phyloP scores from a whole-genome alignment of 2,113 vertebrate species.

The Cervus canadensis region DNA sequence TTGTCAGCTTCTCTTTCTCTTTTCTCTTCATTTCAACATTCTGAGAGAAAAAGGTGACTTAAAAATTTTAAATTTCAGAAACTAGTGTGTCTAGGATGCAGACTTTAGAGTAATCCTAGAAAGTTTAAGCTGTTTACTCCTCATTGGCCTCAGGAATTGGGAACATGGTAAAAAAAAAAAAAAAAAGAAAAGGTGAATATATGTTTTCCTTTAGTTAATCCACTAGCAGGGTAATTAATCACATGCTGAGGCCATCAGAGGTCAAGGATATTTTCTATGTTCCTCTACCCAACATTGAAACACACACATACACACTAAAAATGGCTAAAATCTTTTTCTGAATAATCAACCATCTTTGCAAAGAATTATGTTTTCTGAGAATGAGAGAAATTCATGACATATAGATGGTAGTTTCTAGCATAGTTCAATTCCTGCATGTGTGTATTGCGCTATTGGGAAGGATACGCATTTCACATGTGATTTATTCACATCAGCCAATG shows the following conservation, averaged over 20 bases:
- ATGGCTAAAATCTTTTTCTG: neutral
- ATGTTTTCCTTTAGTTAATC: neutral
- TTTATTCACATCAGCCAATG: neutral
- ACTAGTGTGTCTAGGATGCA: neutral
- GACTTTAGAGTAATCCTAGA: neutral
- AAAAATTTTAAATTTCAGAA: neutral
- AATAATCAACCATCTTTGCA: neutral
- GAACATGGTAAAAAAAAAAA: neutral
- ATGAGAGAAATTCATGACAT: neutral
- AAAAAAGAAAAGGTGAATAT: neutral
- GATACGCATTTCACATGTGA: neutral
- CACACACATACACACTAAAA: neutral
- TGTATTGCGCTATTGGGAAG: neutral
- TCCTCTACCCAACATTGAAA: neutral
- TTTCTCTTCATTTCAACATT: neutral
- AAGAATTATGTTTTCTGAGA: neutral
- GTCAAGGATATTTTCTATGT: neutral
- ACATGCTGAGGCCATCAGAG: neutral
- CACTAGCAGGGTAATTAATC: neutral
- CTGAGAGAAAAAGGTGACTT: neutral
- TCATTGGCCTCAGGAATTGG: neutral
- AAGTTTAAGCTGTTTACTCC: neutral
- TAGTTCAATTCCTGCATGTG: neutral
- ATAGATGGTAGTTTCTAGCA: neutral
- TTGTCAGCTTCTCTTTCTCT: neutral